These are phyloP conservation scores for Tachina grossa DNA, from an alignment of 2,888 invertebrate genomes.

Conservation along the genomic window DNA sequence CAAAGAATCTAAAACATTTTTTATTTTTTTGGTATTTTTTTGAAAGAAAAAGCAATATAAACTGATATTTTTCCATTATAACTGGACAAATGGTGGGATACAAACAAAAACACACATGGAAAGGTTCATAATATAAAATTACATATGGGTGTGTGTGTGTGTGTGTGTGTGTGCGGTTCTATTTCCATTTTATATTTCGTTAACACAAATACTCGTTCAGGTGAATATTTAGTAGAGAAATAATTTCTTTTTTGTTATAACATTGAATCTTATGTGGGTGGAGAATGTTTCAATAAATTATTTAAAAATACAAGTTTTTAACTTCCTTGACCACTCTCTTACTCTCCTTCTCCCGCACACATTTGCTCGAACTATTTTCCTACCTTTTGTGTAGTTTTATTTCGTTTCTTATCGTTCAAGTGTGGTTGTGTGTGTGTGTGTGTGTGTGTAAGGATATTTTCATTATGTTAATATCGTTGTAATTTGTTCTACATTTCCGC, in stretches of 20 bases:
- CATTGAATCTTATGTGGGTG: constrained; percentile 14
- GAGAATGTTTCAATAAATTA: constrained; percentile 53
- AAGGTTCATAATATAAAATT: background rate
- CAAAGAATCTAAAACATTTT: constrained; percentile 4
- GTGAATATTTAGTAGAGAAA: constrained; percentile 48
- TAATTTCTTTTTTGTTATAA: constrained; percentile 27
- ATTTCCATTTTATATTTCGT: constrained; percentile 11
- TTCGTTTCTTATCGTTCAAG: constrained; percentile 27
- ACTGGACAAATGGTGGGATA: constrained; percentile 31
- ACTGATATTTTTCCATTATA: constrained; percentile 47
- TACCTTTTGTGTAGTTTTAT: constrained; percentile 6
- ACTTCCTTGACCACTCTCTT: no score
- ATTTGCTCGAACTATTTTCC: background rate
- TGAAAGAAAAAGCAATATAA: background rate
- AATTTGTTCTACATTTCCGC: constrained; percentile 63
- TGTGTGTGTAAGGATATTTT: background rate
- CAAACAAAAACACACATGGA: constrained; percentile 11
- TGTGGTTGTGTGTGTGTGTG: background rate
- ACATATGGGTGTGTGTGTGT: background rate
- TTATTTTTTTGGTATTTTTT: background rate
- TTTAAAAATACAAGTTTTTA: constrained; percentile 55
- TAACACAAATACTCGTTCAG: constrained; percentile 61
- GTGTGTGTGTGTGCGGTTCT: background rate
- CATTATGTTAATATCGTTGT: constrained; percentile 24
- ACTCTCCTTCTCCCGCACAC: background rate